Base-by-base conservation (phyloP, 2,888 invertebrate genomes). In the Labia minor region DNA sequence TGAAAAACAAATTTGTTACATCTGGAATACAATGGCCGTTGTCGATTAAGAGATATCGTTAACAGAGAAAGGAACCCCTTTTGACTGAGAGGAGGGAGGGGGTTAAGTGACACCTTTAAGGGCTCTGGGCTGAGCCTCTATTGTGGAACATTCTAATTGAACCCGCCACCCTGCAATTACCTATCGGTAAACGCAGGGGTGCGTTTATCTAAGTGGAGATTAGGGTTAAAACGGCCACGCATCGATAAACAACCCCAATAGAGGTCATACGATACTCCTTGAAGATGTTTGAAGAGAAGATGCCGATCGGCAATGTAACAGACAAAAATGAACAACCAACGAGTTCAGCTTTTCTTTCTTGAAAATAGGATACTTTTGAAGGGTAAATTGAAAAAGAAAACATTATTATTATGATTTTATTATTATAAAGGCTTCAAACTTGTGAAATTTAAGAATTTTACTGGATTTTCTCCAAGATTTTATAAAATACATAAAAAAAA, bases 1-100 rank as follows among this genome's bases (percentile, higher is more conserved):
- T 49, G 49, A 49, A 49, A 49, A 49, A 49, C 49, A 49, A 49
- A 49, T 49, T 49, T 49, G 49, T 49, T 49, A 49, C 49, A 49
- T 49, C 49, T 49, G 49, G 49, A 49, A 14, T 14, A 49, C 49
- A 49, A 49, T 10, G 49, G 49, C 49, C 49, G 49, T 49, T 49
- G 49, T 49, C 49, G 49, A 49, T 49, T 49, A 49, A 49, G 49
- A 49, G 49, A 49, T 49, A 49, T 49, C 49, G 49, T 14, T 49
- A 49, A 14, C 49, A 49, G 49, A 49, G 16, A 10, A 49, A 14
- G 49, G n/a, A 4, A 4, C 49, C 49, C n/a, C n/a, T n/a, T n/a
- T n/a, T n/a, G n/a, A n/a, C n/a, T n/a, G n/a, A n/a, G n/a, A n/a
- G n/a, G n/a, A n/a, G n/a, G n/a, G n/a, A n/a, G 14, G 49, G 49